Evolutionary conservation across 2,113 vertebrate species (phyloP).

Genomic region (Isurus oxyrinchus): DNA sequence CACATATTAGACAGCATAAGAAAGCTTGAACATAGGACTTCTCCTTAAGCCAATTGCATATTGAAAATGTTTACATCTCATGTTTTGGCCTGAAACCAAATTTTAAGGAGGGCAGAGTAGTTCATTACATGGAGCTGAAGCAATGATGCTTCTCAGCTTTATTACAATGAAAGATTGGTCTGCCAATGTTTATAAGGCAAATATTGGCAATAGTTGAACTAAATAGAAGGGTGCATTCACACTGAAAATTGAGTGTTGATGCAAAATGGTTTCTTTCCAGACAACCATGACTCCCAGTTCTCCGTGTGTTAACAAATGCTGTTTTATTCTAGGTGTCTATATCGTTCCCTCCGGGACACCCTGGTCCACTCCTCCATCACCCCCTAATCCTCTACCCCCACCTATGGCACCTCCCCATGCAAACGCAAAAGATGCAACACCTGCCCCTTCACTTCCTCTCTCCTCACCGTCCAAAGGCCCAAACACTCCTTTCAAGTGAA

Average conservation of each 20-base stretch:
- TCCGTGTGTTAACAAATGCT: background rate
- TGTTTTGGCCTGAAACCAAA: background rate
- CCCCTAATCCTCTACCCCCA: no score
- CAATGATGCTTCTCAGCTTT: background rate
- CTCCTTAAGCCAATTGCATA: background rate
- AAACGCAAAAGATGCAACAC: no score
- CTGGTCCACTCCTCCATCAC: no score
- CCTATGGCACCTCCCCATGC: no score
- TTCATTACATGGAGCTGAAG: background rate
- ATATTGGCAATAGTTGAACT: no score
- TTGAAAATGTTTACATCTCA: background rate
- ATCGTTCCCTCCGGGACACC: no score
- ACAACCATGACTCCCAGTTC: background rate
- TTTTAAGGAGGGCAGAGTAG: background rate
- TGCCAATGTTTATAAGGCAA: background rate
- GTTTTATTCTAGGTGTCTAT: background rate
- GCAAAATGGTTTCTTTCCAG: background rate
- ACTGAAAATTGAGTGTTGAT: background rate
- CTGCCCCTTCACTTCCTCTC: no score
- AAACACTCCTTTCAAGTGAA: no score
- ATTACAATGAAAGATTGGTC: background rate
- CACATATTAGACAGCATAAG: background rate
- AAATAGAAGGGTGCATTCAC: background rate
- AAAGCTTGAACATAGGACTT: background rate
- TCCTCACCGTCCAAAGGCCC: no score